Conservation (phyloP, 2,113 vertebrate species). For the Dromas ardeola region DNA sequence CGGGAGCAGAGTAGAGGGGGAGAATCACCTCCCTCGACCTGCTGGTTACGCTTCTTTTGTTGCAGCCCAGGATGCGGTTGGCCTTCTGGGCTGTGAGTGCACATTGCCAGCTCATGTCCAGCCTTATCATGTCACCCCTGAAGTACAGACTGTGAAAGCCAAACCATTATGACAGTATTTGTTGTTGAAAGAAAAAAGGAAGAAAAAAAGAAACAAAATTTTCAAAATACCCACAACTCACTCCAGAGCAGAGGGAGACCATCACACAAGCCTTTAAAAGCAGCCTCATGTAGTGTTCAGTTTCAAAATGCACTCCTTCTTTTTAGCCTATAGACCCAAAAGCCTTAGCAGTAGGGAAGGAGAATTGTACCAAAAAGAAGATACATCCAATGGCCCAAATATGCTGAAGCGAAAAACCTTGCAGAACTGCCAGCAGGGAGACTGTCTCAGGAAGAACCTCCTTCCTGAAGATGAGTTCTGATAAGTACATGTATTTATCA, state of each 20-base stretch:
- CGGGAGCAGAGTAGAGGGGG: background rate
- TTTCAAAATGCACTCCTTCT: background rate
- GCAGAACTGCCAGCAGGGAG: background rate
- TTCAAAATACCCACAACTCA: background rate
- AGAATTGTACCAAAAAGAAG: background rate
- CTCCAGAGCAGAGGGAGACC: background rate
- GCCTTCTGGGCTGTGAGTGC: accelerated
- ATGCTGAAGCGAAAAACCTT: background rate
- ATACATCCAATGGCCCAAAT: background rate
- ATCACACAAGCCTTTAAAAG: background rate
- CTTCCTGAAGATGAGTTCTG: background rate
- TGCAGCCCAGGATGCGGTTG: accelerated
- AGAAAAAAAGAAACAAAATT: background rate
- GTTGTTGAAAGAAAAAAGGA: background rate
- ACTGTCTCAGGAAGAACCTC: background rate
- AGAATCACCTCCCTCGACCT: background rate
- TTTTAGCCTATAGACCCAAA: background rate
- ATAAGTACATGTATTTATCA: background rate
- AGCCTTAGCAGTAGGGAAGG: background rate
- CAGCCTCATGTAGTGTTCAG: background rate
- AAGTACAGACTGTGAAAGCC: background rate
- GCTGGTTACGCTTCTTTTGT: accelerated
- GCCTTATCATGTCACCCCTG: background rate
- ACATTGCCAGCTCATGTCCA: background rate
- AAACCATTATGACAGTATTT: background rate